These are phyloP conservation scores for Motacilla alba DNA, from an alignment of 2,113 vertebrate species.

Conservation along the genomic window DNA sequence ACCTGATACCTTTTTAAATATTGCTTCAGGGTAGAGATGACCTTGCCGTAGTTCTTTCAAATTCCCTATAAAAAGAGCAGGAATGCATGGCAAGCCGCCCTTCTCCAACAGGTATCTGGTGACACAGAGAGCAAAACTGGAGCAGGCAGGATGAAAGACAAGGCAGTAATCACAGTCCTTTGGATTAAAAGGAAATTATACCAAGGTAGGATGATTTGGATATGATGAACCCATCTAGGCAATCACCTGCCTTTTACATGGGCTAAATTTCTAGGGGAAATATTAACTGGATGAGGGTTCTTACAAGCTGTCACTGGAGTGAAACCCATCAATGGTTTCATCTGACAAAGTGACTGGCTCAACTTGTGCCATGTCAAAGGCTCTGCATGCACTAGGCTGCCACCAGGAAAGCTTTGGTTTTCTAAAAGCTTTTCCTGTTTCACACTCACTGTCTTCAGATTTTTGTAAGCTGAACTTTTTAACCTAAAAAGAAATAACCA, in stretches of 20 bases:
- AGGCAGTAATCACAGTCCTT: not conserved
- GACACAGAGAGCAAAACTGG: not conserved
- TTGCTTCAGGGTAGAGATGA: constrained; percentile 10
- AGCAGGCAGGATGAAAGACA: not conserved
- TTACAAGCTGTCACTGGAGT: not conserved
- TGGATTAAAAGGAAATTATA: not conserved
- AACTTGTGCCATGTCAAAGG: not conserved
- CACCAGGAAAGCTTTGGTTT: not conserved
- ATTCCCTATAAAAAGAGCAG: not conserved
- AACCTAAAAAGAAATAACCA: not conserved
- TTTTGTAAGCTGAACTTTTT: not conserved
- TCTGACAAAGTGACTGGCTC: not conserved
- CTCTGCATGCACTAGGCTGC: not conserved
- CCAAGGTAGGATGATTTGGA: not conserved
- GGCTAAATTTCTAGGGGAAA: not conserved
- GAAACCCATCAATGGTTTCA: not conserved
- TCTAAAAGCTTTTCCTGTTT: not conserved
- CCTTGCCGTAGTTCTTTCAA: not conserved
- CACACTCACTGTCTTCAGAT: not conserved
- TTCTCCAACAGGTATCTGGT: not conserved
- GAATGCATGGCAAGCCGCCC: not conserved
- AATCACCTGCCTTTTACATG: not conserved
- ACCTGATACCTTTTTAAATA: constrained; percentile 37
- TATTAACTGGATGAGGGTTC: not conserved
- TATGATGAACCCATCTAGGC: not conserved